Evolutionary conservation across 92 coral and sea anemone genomes (phyloP), one percentile per base, ranked within the genome.

Genomic region (Heteractis magnifica): DNA sequence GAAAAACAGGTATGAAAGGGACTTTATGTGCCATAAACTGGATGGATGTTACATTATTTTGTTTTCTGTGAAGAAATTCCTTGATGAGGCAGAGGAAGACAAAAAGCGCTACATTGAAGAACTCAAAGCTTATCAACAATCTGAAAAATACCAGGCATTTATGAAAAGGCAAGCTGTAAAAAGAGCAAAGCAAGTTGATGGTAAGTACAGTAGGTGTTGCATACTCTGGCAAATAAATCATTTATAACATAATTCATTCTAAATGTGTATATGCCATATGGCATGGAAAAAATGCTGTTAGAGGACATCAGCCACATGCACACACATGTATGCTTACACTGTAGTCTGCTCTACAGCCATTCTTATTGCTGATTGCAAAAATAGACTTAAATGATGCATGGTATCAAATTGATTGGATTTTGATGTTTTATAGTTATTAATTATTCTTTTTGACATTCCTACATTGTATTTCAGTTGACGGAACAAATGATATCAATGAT

Each of bases 61-160:
- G 79, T 34, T 18, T 62, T 68, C 15, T 68, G 44, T 68, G 10
- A 75, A 95, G 98, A 93, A 90, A 91, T 95, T 94, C 82, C 90
- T 93, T 65, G 98, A 95, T 84, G 92, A 95, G 72, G 98, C 98
- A 53, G 98, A 95, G 70, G 93, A 95, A 16, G 98, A 95, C 72
- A 95, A 95, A 75, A 95, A 93, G 72, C 91, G 98, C 8, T 95
- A 95, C 76, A 84, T 89, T 16, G 97, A 94, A 55, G 97, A 93
- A 71, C 91, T 94, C 49, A 91, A 89, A 78, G 95, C 95, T 13
- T 95, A 95, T 76, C 98, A 95, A 72, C 98, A 89, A 76, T 90
- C 98, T 19, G 98, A 91, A 76, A 92, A 93, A 79, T 95, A 91
- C 84, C 98, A 95, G 82, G 97, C 93, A 10, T 93, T 93, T 75